These are phyloP conservation scores for Brachionus rubens DNA, from an alignment of 1,140 invertebrate genomes.

Conservation along the genomic window DNA sequence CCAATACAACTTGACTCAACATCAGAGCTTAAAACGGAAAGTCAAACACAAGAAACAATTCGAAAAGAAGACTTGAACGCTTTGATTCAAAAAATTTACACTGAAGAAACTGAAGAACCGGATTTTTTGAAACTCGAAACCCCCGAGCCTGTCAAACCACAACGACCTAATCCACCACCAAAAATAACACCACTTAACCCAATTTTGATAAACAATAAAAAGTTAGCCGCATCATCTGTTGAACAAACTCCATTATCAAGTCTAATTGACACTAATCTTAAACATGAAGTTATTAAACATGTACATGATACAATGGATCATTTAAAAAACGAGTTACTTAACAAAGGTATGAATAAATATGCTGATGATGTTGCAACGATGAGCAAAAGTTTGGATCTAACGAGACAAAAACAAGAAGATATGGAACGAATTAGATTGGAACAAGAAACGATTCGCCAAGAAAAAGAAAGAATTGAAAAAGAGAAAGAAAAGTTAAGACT, in stretches of 20 bases:
- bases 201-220: too few relatives aligned
- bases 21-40: not conserved
- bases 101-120: constrained; percentile 5
- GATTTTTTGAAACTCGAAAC: constrained; percentile 13
- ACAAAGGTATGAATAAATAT: constrained; percentile 33
- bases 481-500: constrained; percentile 58
- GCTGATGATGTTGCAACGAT: not conserved
- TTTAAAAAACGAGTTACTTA: constrained; percentile 10
- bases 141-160: not conserved
- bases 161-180: not conserved
- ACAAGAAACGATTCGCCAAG: constrained; percentile 25
- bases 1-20: not conserved
- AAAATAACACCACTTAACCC: constrained; percentile 8
- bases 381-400: not conserved
- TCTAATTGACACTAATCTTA: constrained; percentile 23
- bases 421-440: constrained; percentile 12
- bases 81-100: constrained; percentile 42
- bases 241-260: constrained; percentile 16
- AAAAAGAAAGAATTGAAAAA: constrained; percentile 52
- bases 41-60: not conserved
- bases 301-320: constrained; percentile 44
- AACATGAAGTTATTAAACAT: constrained; percentile 36
- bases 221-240: too few relatives aligned
- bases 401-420: constrained; percentile 5
- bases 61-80: constrained; percentile 35